Conservation (phyloP, 1,140 invertebrate genomes). For the Metopolophium dirhodum region DNA sequence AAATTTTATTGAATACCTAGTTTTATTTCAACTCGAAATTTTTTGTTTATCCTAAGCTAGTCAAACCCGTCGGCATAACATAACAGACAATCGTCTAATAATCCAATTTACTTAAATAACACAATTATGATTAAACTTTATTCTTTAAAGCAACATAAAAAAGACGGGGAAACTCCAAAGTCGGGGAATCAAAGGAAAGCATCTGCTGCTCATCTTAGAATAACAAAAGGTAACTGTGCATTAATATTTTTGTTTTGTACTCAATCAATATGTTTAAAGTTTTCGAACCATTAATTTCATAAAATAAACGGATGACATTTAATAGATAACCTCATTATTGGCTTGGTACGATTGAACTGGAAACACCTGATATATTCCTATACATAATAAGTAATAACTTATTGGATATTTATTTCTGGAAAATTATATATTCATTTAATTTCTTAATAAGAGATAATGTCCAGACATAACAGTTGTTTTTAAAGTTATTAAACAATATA, state of each 20-base stretch:
- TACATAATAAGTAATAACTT: not conserved
- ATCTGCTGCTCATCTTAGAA: conserved; percentile 93
- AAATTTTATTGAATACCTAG: not conserved
- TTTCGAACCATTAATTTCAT: not conserved
- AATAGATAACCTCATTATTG: not conserved
- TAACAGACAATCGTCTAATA: not conserved
- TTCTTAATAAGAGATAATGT: not conserved
- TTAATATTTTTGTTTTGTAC: not conserved
- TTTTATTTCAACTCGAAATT: not conserved
- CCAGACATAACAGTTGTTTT: not conserved
- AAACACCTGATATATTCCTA: not conserved
- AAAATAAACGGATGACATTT: not conserved
- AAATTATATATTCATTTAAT: not conserved
- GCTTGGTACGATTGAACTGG: not conserved
- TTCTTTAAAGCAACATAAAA: conserved; percentile 69
- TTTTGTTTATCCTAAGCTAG: not conserved
- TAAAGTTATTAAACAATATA: not conserved
- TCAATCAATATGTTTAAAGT: not conserved
- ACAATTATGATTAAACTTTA: conserved; percentile 49
- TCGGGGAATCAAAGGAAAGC: conserved; percentile 85
- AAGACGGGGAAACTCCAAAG: conserved; percentile 87
- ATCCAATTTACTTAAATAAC: not conserved
- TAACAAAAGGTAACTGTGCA: conserved; percentile 85
- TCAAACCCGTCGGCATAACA: not conserved
- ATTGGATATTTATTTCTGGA: not conserved